Evolutionary conservation across 2,797 vertebrate species (phyloP), one percentile per base, ranked within the genome.

Genomic region (Lacerta agilis): DNA sequence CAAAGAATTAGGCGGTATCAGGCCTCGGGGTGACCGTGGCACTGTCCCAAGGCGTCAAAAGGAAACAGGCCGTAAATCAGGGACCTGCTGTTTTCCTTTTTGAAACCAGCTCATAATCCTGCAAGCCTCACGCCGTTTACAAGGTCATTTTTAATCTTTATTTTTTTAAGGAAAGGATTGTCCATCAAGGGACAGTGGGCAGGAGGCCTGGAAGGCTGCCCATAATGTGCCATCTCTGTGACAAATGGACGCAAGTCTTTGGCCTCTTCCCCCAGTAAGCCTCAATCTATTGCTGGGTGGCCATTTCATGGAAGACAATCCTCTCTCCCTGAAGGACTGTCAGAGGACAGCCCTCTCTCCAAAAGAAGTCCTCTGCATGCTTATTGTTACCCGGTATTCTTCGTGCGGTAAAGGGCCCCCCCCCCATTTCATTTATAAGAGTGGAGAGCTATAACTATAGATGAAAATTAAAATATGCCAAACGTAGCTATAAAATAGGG

Each of bases 1-100:
- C 91, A 84, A 67, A 86, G 88, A 17, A 27, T 69, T 49, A 4
- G 0, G 3, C 61, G 75, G 27, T 29, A 45, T 82, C 49, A 17
- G n/a, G 33, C 27, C 23, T 38, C 23, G 58, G 58, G 33, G 1
- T 0, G 73, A 58, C 27, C 38, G 4, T 27, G 61, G 18, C 17
- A 10, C 6, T 55, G 81, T 43, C 41, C 33, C 3, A 76, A 86
- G 92, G 87, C 78, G 4, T 0, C 20, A 85, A 83, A 93, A 91
- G 91, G 93, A 94, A 94, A 82, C 2, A n/a, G 25, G 49, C 78
- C 69, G 90, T 94, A 91, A 45, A 85, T 11, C 10, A 90, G 85
- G 89, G 20, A 43, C 61, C 84, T 69, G 72, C 15, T 78, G 79
- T 38, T 88, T 86, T 82, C 9, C 17, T 81, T 76, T 76, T 55